Percentiles rank a stretch among this genome's conserved stretches.
Evolutionary conservation across 2,113 vertebrate species (phyloP).

Genomic region (Hucho hucho): DNA sequence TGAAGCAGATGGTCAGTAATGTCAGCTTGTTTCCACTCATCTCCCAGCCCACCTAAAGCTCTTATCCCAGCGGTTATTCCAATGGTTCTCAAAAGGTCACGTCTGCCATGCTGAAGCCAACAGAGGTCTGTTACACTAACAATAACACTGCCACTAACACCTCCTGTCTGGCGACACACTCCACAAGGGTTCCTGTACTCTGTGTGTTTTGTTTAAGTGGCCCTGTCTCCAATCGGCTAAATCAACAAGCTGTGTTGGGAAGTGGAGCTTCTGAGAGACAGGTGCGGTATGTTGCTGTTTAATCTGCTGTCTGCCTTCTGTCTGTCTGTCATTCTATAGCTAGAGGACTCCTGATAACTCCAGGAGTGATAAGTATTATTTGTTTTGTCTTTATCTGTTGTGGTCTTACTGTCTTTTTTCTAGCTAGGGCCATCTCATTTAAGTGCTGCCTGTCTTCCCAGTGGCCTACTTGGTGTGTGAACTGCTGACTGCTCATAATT

Average conservation of each 20-base stretch:
- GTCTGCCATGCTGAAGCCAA: conserved; percentile 62
- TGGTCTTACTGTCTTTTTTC: no score
- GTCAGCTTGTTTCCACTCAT: conserved; percentile 59
- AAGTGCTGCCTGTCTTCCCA: no score
- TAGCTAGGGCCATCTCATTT: no score
- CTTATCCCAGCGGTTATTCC: conserved; percentile 60
- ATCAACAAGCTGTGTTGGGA: conserved; percentile 62
- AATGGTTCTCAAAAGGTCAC: conserved; percentile 66
- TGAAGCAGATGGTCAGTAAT: conserved; percentile 68
- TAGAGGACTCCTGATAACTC: no score
- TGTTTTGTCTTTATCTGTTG: no score
- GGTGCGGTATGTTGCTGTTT: conserved; percentile 53
- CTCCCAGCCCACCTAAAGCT: conserved; percentile 50
- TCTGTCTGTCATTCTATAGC: no score
- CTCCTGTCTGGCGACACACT: conserved; percentile 60
- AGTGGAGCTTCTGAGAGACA: conserved; percentile 55
- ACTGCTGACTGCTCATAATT: no score
- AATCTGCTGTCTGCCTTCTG: conserved; percentile 18
- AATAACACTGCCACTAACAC: conserved; percentile 8
- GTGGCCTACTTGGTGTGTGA: no score
- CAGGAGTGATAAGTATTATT: no score
- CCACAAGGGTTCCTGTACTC: conserved; percentile 40
- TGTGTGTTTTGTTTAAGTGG: conserved; percentile 63
- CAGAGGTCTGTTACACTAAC: conserved; percentile 51
- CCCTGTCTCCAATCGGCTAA: conserved; percentile 63